Evolutionary conservation across 2,113 vertebrate genomes (phyloP).

Genomic region (Pseudopodoces humilis): DNA sequence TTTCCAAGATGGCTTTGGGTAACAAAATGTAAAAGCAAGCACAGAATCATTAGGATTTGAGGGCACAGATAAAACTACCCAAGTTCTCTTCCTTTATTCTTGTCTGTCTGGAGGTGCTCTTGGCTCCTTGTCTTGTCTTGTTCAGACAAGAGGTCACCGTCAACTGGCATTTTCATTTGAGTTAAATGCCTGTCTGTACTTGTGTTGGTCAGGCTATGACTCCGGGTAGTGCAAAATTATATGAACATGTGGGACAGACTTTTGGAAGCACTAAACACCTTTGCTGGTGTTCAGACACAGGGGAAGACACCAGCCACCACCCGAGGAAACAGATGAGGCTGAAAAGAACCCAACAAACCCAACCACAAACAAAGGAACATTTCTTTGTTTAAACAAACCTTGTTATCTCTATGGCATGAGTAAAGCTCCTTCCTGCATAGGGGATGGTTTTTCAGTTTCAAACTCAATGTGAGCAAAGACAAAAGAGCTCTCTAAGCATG

Average conservation of each 20-base stretch:
- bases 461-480: neutral
- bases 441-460: neutral
- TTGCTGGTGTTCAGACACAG: neutral
- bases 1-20: neutral
- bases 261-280: neutral
- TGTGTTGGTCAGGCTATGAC: rapidly evolving
- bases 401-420: rapidly evolving
- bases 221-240: rapidly evolving
- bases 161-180: rapidly evolving
- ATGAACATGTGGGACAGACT: rapidly evolving
- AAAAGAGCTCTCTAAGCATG: neutral
- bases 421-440: neutral
- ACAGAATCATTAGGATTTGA: neutral
- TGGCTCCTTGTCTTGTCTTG: neutral
- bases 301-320: neutral
- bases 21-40: neutral
- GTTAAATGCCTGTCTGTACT: neutral
- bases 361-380: neutral
- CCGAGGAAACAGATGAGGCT: neutral
- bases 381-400: neutral
- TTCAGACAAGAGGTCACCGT: neutral
- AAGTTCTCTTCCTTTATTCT: neutral
- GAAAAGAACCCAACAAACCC: neutral
- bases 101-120: neutral
- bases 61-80: neutral